These are phyloP conservation scores for Chrysogorgia sp. DNA, from an alignment of 92 coral and sea anemone species.

Conservation along the genomic window DNA sequence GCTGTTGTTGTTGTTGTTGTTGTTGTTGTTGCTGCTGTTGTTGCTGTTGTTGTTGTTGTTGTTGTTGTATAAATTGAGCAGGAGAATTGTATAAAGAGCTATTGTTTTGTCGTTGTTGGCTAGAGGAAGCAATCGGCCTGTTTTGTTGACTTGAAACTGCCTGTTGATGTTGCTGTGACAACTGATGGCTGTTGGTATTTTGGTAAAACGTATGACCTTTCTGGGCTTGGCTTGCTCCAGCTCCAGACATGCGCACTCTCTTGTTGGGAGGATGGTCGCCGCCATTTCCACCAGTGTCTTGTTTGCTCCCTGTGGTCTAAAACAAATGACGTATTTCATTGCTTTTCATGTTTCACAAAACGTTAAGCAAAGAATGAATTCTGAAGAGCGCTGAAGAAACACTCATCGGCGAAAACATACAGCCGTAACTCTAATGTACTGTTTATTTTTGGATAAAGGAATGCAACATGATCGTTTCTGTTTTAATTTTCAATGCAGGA, in stretches of 20 bases:
- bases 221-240: conserved; percentile 13
- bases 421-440: too few species aligned
- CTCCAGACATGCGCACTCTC: conserved; percentile 35
- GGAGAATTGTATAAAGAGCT: conserved; percentile 12
- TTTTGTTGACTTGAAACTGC: not conserved
- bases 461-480: too few species aligned
- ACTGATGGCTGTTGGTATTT: conserved; percentile 26
- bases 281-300: conserved; percentile 38
- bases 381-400: too few species aligned
- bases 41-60: conserved; percentile 6
- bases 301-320: conserved; percentile 36
- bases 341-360: too few species aligned
- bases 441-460: too few species aligned
- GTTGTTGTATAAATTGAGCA: not conserved
- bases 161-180: conserved; percentile 7
- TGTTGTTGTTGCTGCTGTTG: too few species aligned
- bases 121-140: not conserved
- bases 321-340: not conserved
- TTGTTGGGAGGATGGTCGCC: conserved; percentile 41
- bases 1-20: too few species aligned
- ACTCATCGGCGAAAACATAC: too few species aligned
- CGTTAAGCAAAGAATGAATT: too few species aligned
- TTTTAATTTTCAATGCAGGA: too few species aligned
- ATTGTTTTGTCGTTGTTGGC: not conserved
- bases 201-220: conserved; percentile 25